These are phyloP conservation scores for Rhagologus leucostigma DNA, from an alignment of 2,113 vertebrate genomes.

Conservation along the genomic window DNA sequence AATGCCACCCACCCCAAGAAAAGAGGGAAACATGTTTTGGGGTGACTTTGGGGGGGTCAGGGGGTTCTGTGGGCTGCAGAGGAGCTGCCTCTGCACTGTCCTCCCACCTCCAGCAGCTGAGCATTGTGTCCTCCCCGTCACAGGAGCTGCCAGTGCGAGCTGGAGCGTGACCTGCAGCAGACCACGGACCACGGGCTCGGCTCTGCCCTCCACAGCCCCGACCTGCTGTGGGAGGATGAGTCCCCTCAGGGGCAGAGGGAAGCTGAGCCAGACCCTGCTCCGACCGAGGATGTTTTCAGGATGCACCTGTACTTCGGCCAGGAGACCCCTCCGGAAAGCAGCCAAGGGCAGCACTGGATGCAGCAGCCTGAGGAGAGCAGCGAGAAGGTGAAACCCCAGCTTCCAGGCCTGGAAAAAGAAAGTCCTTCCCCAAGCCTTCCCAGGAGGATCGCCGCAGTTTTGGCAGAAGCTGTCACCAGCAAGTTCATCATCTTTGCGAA, in stretches of 20 bases:
- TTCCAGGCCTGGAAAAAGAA: not conserved
- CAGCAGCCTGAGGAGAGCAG: not conserved
- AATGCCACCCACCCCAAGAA: not conserved
- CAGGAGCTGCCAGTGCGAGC: conserved; percentile 1
- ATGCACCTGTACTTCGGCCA: not conserved
- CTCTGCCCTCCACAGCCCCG: not conserved
- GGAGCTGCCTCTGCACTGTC: not conserved
- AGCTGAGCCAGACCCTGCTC: fast-evolving
- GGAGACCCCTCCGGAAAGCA: not conserved
- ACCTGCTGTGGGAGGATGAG: not conserved
- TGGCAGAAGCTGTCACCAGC: not conserved
- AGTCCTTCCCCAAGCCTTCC: not conserved
- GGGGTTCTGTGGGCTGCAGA: not conserved
- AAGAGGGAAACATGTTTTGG: fast-evolving
- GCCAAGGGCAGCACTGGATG: not conserved
- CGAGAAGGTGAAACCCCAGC: not conserved
- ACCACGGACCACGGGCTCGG: fast-evolving
- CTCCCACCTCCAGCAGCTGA: not conserved
- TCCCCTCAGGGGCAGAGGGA: not conserved
- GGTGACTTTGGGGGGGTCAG: not conserved
- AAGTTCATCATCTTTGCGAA: not conserved
- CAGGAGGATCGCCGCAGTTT: fast-evolving
- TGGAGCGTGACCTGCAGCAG: not conserved
- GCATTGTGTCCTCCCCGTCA: not conserved
- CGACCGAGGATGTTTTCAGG: not conserved